Percentiles rank a stretch among this genome's conserved stretches.
Evolutionary conservation across 2,113 vertebrate genomes (phyloP).

Genomic region (Pogona vitticeps): DNA sequence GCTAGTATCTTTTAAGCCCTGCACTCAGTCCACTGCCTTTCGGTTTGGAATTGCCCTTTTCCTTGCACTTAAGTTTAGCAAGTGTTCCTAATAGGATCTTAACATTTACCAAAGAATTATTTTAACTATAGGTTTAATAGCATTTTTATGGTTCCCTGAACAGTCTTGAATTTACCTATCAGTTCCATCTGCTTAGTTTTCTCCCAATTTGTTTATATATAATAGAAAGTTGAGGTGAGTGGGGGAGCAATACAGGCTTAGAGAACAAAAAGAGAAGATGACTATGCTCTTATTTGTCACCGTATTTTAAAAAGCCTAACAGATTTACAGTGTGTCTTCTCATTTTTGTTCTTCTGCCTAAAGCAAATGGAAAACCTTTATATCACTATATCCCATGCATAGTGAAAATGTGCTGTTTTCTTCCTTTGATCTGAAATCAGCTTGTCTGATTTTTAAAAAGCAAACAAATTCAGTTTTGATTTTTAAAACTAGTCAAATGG

Average conservation of each 20-base stretch:
- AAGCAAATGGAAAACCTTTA: neutral
- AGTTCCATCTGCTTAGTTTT: constrained; percentile 58
- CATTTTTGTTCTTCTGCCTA: neutral
- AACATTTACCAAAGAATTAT: constrained; percentile 75
- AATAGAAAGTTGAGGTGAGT: constrained; percentile 29
- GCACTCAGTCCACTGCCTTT: constrained; percentile 55
- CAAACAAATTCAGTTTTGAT: neutral
- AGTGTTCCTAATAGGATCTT: constrained; percentile 77
- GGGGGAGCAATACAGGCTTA: constrained; percentile 16
- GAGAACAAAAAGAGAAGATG: constrained; percentile 23
- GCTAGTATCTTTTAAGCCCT: constrained; percentile 61
- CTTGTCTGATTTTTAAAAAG: neutral
- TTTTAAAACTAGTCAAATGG: neutral
- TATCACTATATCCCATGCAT: neutral
- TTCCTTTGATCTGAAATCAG: neutral
- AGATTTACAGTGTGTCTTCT: neutral
- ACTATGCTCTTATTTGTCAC: neutral
- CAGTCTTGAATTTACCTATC: constrained; percentile 52
- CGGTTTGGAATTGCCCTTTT: constrained; percentile 71
- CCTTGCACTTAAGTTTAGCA: constrained; percentile 69
- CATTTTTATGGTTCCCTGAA: constrained; percentile 57
- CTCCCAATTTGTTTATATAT: constrained; percentile 40
- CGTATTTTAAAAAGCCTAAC: neutral
- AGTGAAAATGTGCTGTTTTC: neutral
- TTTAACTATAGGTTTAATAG: constrained; percentile 66